Conservation (phyloP, 2,888 invertebrate species). For the Leucoptera coffeella region DNA sequence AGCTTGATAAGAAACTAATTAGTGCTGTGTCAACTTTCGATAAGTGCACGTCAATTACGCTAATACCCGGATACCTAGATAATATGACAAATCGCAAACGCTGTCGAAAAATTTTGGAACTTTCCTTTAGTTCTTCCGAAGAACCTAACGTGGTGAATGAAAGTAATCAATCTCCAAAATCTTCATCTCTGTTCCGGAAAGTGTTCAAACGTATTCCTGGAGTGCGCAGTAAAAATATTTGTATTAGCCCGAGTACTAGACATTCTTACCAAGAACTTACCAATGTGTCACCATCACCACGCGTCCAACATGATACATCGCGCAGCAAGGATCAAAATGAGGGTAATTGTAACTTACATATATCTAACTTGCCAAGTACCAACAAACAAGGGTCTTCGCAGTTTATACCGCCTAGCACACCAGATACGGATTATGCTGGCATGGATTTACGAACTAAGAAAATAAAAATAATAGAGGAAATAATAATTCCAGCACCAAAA, state of each 20-base stretch:
- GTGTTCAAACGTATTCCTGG: slow-evolving; percentile 1
- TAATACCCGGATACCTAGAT: slow-evolving; percentile 1
- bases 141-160: slow-evolving; percentile 1
- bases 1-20: slow-evolving; percentile 2
- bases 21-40: slow-evolving; percentile 5
- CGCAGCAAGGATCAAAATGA: too few species aligned
- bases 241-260: slow-evolving; percentile 1
- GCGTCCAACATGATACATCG: too few species aligned
- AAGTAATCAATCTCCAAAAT: slow-evolving; percentile 1
- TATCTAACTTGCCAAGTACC: too few species aligned
- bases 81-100: slow-evolving; percentile 3
- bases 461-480: slow-evolving; percentile 1
- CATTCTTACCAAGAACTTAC: too few species aligned
- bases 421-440: too few species aligned
- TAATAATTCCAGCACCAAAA: too few species aligned
- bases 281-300: too few species aligned
- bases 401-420: too few species aligned
- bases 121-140: slow-evolving; percentile 1
- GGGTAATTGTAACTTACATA: too few species aligned
- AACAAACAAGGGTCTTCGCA: too few species aligned
- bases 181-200: slow-evolving; percentile 2
- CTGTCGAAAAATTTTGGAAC: slow-evolving; percentile 1
- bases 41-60: neutral
- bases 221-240: slow-evolving; percentile 1
- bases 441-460: slow-evolving; percentile 1